These are phyloP conservation scores for Apodemus agrarius DNA, from an alignment of 2,797 vertebrate genomes.

Conservation along the genomic window DNA sequence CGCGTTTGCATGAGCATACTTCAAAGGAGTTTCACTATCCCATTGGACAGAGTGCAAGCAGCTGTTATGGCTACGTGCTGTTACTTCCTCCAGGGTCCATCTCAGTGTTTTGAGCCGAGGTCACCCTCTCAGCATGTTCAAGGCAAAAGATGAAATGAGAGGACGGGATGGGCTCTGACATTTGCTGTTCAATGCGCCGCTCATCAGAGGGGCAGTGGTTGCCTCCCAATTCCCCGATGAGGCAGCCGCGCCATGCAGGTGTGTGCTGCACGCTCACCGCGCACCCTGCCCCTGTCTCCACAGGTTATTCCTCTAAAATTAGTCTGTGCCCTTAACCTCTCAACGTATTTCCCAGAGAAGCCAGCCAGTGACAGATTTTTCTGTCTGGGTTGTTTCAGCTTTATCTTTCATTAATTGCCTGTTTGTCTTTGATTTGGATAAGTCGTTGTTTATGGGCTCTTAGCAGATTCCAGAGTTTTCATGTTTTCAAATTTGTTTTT, in stretches of 20 bases:
- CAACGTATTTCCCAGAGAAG: neutral
- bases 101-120: neutral
- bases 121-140: neutral
- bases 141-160: neutral
- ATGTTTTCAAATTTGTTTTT: neutral
- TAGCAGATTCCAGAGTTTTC: neutral
- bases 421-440: slow-evolving; percentile 12
- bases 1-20: neutral
- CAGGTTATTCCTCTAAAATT: neutral
- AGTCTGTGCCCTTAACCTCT: neutral
- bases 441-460: slow-evolving; percentile 12
- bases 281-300: neutral
- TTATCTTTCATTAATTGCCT: slow-evolving; percentile 22
- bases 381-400: neutral
- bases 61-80: neutral
- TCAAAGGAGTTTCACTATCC: neutral
- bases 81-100: neutral
- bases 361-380: neutral
- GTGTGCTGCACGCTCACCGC: neutral
- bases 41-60: neutral
- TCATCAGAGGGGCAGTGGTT: neutral
- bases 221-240: neutral
- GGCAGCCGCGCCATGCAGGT: neutral
- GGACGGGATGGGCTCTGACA: neutral
- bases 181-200: neutral